Percentiles rank a stretch among this genome's conserved stretches.
phyloP scores from a whole-genome alignment of 2,888 invertebrate species.

The Subacronicta megacephala region DNA sequence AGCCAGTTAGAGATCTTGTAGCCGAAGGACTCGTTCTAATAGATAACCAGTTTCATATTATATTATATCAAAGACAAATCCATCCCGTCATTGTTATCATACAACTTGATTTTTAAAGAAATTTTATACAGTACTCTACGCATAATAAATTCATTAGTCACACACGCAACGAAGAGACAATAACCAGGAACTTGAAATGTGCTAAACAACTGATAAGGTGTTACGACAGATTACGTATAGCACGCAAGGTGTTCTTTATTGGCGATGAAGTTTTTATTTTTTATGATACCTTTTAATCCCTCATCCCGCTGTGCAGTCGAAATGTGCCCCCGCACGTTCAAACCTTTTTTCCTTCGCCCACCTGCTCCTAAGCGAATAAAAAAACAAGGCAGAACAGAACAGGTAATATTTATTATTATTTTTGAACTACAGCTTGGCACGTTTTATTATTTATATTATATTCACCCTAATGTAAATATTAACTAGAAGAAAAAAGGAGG shows the following conservation, averaged over 20 bases:
- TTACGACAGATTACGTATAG: slow-evolving; percentile 43
- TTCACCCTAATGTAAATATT: neutral
- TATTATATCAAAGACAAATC: too few relatives aligned
- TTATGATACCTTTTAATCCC: slow-evolving; percentile 48
- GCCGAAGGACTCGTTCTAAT: too few relatives aligned
- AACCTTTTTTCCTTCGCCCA: slow-evolving; percentile 69
- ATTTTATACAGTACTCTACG: slow-evolving; percentile 23
- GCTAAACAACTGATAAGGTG: slow-evolving; percentile 42
- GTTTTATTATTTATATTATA: slow-evolving; percentile 36
- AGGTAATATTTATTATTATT: slow-evolving; percentile 61
- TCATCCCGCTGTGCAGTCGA: slow-evolving; percentile 59
- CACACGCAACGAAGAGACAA: slow-evolving; percentile 43
- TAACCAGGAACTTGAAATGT: slow-evolving; percentile 48
- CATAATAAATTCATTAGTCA: slow-evolving; percentile 20
- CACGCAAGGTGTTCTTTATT: slow-evolving; percentile 42
- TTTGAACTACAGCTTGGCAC: slow-evolving; percentile 34
- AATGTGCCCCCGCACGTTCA: slow-evolving; percentile 63
- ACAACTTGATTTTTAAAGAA: slow-evolving; percentile 48
- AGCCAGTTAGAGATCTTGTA: too few relatives aligned
- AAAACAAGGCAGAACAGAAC: slow-evolving; percentile 57
- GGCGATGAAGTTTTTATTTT: slow-evolving; percentile 25
- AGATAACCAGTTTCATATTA: too few relatives aligned
- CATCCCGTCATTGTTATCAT: too few relatives aligned
- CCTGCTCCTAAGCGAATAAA: slow-evolving; percentile 72
- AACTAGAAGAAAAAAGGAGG: too few relatives aligned